Evolutionary conservation across 1,140 invertebrate species (phyloP).

Genomic region (Asbolus verrucosus): DNA sequence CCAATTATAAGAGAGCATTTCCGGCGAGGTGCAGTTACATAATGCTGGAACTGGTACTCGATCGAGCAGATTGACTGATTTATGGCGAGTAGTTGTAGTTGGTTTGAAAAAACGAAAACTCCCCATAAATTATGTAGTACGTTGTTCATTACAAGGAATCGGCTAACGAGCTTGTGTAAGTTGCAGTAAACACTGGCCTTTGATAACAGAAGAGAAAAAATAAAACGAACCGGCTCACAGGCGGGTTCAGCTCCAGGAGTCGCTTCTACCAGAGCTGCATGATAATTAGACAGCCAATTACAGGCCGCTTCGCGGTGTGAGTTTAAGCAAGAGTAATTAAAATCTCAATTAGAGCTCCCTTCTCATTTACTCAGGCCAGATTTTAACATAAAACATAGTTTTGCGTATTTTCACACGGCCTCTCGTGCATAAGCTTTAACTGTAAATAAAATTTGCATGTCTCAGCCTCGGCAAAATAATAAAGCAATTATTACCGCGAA

Average conservation of each 20-base stretch:
- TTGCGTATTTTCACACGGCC: conserved; percentile 17
- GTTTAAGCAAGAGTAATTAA: conserved; percentile 55
- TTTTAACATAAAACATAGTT: conserved; percentile 34
- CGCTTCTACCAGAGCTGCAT: conserved; percentile 44
- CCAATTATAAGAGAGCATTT: too few relatives aligned
- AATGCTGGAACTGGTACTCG: too few relatives aligned
- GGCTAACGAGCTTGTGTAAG: conserved; percentile 23
- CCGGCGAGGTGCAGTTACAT: too few relatives aligned
- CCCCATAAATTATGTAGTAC: conserved; percentile 30
- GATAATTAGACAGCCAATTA: conserved; percentile 58
- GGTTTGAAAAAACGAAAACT: conserved; percentile 20
- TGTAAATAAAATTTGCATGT: neutral
- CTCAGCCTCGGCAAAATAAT: too few relatives aligned
- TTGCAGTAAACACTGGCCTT: conserved; percentile 37
- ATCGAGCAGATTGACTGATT: conserved; percentile 7
- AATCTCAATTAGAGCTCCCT: conserved; percentile 54
- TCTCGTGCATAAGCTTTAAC: neutral
- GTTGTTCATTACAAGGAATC: conserved; percentile 33
- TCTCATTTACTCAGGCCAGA: conserved; percentile 37
- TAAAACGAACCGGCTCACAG: conserved; percentile 44
- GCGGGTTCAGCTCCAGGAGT: conserved; percentile 40
- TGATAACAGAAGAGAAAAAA: conserved; percentile 42
- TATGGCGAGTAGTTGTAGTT: conserved; percentile 14
- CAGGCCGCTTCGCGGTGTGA: conserved; percentile 49
- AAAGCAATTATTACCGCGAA: too few relatives aligned